Evolutionary conservation across 2,888 invertebrate species (phyloP).

Genomic region (Prenolepis imparis): DNA sequence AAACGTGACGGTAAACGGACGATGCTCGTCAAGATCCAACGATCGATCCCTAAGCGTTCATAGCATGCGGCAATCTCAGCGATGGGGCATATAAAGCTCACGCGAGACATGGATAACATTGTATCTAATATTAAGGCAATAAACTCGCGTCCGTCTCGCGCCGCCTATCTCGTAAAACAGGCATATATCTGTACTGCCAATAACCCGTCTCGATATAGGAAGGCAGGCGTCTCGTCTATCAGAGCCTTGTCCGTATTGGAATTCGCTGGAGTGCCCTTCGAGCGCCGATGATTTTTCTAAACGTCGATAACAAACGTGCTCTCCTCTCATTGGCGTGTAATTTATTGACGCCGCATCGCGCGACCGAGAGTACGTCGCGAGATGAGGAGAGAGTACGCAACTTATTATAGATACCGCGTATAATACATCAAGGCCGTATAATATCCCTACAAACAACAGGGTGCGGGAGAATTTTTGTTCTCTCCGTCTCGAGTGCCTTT

Average conservation of each 20-base stretch:
- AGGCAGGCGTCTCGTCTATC: conserved; percentile 51
- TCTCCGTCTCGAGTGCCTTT: not conserved
- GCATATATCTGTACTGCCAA: conserved; percentile 55
- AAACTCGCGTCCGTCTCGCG: conserved; percentile 51
- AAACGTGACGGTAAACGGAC: conserved; percentile 36
- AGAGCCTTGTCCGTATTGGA: conserved; percentile 56
- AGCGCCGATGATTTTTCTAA: conserved; percentile 57
- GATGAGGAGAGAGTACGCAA: not conserved
- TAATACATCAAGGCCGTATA: conserved; percentile 22
- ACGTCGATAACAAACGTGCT: conserved; percentile 59
- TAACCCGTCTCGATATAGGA: conserved; percentile 50
- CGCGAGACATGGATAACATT: conserved; percentile 40
- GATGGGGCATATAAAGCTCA: conserved; percentile 46
- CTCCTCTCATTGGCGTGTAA: conserved; percentile 43
- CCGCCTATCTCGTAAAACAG: conserved; percentile 51
- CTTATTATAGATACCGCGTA: conserved; percentile 42
- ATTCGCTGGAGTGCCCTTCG: conserved; percentile 61
- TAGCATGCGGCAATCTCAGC: conserved; percentile 28
- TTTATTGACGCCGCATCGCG: conserved; percentile 51
- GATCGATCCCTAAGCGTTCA: conserved; percentile 36
- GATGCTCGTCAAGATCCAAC: conserved; percentile 16
- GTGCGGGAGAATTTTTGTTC: conserved; percentile 25
- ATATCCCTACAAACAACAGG: conserved; percentile 22
- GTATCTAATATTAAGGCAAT: conserved; percentile 63
- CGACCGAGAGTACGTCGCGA: conserved; percentile 18